Conservation (phyloP, 2,888 invertebrate genomes). For the Pseudococcus viburni region DNA sequence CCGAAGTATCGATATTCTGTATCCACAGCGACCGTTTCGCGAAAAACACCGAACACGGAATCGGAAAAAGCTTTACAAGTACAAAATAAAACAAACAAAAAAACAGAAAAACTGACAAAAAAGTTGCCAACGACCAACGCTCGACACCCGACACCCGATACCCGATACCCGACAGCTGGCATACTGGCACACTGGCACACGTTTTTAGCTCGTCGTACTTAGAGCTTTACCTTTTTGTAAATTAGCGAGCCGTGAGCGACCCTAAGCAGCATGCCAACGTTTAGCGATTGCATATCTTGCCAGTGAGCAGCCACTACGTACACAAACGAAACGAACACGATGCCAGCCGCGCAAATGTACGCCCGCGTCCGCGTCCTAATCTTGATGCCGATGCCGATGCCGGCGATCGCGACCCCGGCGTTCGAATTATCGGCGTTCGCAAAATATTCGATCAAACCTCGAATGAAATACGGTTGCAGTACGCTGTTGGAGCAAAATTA, state of each 20-base stretch:
- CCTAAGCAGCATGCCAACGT: constrained; percentile 83
- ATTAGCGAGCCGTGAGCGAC: constrained; percentile 87
- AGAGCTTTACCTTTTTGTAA: constrained; percentile 82
- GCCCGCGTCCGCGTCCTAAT: constrained; percentile 40
- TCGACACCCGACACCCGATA: not conserved
- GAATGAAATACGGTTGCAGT: constrained; percentile 35
- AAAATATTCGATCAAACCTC: constrained; percentile 5
- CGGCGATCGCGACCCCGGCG: too few species aligned
- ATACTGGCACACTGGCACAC: not conserved
- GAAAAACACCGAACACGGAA: too few species aligned
- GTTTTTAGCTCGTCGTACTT: not conserved
- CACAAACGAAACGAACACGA: constrained; percentile 64
- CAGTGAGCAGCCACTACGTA: constrained; percentile 65
- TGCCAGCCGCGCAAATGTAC: constrained; percentile 67
- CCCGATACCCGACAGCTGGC: not conserved
- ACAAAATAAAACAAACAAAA: too few species aligned
- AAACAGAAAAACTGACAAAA: too few species aligned
- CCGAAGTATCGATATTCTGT: too few species aligned
- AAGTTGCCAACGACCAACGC: too few species aligned
- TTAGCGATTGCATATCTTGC: constrained; percentile 71
- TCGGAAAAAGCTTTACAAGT: too few species aligned
- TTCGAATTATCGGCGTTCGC: constrained; percentile 69
- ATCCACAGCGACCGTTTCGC: too few species aligned
- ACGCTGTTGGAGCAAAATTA: not conserved
- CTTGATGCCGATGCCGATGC: constrained; percentile 1